Conservation (phyloP, 2,888 invertebrate species). For the Odontothrips loti region DNA sequence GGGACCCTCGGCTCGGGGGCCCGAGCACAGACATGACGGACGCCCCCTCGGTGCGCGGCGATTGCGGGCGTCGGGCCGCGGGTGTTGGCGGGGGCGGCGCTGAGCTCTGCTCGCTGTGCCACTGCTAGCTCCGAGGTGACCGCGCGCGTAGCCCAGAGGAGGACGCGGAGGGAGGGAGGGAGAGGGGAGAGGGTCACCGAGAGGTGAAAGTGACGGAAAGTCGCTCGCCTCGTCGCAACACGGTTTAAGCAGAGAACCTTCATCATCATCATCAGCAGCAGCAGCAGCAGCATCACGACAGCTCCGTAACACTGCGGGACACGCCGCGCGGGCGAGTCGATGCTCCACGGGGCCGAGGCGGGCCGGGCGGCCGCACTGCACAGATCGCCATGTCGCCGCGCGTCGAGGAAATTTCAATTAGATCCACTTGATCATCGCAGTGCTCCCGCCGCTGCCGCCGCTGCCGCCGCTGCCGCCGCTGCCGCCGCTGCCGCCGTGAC, state of each 20-base stretch:
- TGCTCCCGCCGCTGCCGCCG: not conserved
- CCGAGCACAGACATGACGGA: not conserved
- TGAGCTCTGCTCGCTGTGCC: not conserved
- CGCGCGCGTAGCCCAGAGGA: not conserved
- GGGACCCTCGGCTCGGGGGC: no score
- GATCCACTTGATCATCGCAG: conserved; percentile 11
- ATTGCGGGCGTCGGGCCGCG: not conserved
- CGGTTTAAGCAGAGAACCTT: not conserved
- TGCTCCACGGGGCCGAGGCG: no score
- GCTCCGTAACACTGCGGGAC: not conserved
- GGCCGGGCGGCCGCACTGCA: not conserved
- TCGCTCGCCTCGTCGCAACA: not conserved
- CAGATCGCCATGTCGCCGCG: not conserved
- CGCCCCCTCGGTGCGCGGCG: not conserved
- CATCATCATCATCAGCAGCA: not conserved
- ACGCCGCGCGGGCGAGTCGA: not conserved
- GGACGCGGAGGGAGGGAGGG: not conserved
- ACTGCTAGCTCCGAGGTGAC: no score
- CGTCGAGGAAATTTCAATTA: conserved; percentile 20
- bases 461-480: not conserved
- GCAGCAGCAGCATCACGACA: not conserved
- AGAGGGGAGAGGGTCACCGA: not conserved
- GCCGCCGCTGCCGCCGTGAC: not conserved
- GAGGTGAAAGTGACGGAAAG: conserved; percentile 1
- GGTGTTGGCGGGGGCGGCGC: not conserved